Conservation (phyloP, 2,888 invertebrate genomes). For the Patella ulyssiponensis region DNA sequence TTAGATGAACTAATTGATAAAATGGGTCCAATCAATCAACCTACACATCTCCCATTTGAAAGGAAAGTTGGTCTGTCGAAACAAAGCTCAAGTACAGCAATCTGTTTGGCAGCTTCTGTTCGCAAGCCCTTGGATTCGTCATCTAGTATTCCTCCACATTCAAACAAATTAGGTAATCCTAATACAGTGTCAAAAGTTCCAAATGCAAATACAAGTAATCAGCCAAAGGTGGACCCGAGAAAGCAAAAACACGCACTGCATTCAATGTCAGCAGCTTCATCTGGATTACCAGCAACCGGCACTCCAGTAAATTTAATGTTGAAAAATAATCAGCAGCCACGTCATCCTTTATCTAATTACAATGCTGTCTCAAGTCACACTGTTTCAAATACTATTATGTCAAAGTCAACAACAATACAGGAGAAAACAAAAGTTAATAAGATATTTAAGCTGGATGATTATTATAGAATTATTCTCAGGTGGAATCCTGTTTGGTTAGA, state of each 20-base stretch:
- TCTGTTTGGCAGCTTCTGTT: not conserved
- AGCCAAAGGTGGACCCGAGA: not conserved
- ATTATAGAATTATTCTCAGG: conserved; percentile 42
- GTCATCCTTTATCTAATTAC: not conserved
- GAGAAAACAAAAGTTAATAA: conserved; percentile 11
- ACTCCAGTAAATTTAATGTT: not conserved
- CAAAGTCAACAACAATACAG: conserved; percentile 16
- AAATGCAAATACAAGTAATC: not conserved
- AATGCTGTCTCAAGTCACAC: not conserved
- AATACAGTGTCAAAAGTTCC: not conserved
- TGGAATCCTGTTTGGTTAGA: conserved; percentile 56
- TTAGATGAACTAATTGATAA: not conserved
- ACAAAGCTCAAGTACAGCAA: not conserved
- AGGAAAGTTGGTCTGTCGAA: not conserved
- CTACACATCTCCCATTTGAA: not conserved
- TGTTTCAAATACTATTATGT: not conserved
- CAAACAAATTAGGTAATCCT: not conserved
- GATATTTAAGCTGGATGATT: conserved; percentile 29
- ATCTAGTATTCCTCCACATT: not conserved
- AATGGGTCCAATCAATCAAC: not conserved
- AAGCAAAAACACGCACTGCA: not conserved
- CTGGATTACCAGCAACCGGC: not conserved
- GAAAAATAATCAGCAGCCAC: conserved; percentile 3
- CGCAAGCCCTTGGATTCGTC: not conserved
- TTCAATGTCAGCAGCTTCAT: not conserved